Conservation (phyloP, 2,797 vertebrate species). For the Rousettus madagascariensis region DNA sequence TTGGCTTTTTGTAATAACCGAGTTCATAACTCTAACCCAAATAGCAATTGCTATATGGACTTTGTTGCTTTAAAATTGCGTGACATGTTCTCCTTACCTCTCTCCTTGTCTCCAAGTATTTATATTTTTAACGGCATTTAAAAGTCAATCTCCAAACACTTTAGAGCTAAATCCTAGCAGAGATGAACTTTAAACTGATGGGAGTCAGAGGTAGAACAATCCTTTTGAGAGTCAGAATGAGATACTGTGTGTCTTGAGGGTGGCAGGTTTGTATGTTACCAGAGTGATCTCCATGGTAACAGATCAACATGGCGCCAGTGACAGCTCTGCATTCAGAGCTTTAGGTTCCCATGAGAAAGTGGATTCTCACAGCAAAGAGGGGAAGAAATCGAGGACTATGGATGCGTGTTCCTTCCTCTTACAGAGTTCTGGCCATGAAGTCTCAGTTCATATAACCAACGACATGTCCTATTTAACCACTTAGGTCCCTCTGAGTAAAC, state of each 20-base stretch:
- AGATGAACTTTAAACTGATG: constrained; percentile 51
- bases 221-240: constrained; percentile 54
- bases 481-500: neutral
- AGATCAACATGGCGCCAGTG: constrained; percentile 72
- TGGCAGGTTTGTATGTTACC: constrained; percentile 70
- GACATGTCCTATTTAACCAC: neutral
- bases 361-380: constrained; percentile 64
- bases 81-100: neutral
- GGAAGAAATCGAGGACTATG: constrained; percentile 72
- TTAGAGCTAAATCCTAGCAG: constrained; percentile 56
- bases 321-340: constrained; percentile 36
- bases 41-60: neutral
- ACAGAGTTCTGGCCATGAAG: neutral
- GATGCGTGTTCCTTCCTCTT: constrained; percentile 38
- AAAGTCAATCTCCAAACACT: constrained; percentile 65
- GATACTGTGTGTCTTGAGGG: constrained; percentile 8
- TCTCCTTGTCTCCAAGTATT: neutral
- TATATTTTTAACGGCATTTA: constrained; percentile 49
- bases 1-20: neutral
- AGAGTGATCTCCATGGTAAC: constrained; percentile 73
- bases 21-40: neutral
- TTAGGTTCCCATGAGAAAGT: constrained; percentile 81
- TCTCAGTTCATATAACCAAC: neutral
- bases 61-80: constrained; percentile 22
- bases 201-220: neutral